Evolutionary conservation across 2,797 vertebrate species (phyloP).

Genomic region (Salarias fasciatus): DNA sequence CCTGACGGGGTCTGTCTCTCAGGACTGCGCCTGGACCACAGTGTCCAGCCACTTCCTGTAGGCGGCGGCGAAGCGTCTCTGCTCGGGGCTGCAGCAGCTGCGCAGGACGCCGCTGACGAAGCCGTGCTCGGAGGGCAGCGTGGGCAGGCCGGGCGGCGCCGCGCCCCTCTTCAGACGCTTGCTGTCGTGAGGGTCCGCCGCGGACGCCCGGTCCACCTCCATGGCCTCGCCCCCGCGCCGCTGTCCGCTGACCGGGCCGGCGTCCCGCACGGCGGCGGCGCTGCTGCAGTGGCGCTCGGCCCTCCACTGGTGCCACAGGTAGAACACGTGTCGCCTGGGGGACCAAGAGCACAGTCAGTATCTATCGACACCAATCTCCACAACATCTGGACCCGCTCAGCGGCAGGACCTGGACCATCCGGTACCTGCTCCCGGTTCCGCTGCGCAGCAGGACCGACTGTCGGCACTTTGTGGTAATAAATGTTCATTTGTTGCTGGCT

Average conservation of each 20-base stretch:
- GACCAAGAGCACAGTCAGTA: too few species aligned
- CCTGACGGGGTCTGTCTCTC: slow-evolving; percentile 31
- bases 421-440: too few species aligned
- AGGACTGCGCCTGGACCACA: slow-evolving; percentile 85
- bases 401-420: too few species aligned
- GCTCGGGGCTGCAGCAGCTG: slow-evolving; percentile 84
- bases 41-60: slow-evolving; percentile 95
- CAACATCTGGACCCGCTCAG: too few species aligned
- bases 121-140: slow-evolving; percentile 84
- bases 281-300: slow-evolving; percentile 68
- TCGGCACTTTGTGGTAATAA: too few species aligned
- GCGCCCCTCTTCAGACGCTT: slow-evolving; percentile 92
- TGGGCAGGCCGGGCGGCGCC: slow-evolving; percentile 67
- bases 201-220: slow-evolving; percentile 85
- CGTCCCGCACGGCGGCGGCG: slow-evolving; percentile 41
- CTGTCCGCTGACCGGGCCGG: slow-evolving; percentile 39
- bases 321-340: slow-evolving; percentile 89
- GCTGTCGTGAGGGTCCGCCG: slow-evolving; percentile 86
- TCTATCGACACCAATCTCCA: too few species aligned
- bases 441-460: too few species aligned
- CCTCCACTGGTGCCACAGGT: slow-evolving; percentile 89
- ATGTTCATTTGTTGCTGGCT: too few species aligned
- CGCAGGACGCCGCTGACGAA: slow-evolving; percentile 87
- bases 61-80: slow-evolving; percentile 90
- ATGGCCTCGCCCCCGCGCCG: slow-evolving; percentile 77